Evolutionary conservation across 2,888 invertebrate genomes (phyloP).

Genomic region (Hemaris fuciformis): DNA sequence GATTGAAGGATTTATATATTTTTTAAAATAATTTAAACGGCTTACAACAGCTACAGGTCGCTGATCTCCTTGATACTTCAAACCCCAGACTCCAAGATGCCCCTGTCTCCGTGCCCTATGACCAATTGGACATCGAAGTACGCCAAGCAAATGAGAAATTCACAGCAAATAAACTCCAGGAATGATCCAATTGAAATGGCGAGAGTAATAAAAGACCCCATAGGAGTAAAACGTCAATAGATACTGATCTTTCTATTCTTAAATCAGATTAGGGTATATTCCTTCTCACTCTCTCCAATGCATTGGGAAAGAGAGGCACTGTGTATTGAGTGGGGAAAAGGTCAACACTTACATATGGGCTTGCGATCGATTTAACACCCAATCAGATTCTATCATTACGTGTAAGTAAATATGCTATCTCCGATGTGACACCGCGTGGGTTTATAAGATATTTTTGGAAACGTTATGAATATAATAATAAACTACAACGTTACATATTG

Average conservation of each 20-base stretch:
- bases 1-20: too few species aligned
- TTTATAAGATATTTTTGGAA: background rate
- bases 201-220: constrained; percentile 10
- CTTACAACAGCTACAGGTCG: too few species aligned
- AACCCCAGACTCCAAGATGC: too few species aligned
- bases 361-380: constrained; percentile 23
- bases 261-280: constrained; percentile 22
- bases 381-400: constrained; percentile 17
- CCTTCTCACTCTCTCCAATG: constrained; percentile 11
- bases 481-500: too few species aligned
- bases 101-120: too few species aligned
- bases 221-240: constrained; percentile 21
- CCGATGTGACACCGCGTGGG: background rate
- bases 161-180: background rate
- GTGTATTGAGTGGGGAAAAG: constrained; percentile 13
- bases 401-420: background rate
- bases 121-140: too few species aligned
- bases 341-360: constrained; percentile 21
- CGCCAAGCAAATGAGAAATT: too few species aligned
- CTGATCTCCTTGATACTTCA: too few species aligned
- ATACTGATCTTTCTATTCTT: constrained; percentile 19
- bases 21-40: too few species aligned
- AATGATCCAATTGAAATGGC: background rate
- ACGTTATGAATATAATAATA: too few species aligned
- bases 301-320: constrained; percentile 11